Percentiles rank a stretch among this genome's conserved stretches.
These are phyloP conservation scores for Solenodon paradoxus DNA, from an alignment of 2,113 vertebrate genomes.

Conservation along the genomic window DNA sequence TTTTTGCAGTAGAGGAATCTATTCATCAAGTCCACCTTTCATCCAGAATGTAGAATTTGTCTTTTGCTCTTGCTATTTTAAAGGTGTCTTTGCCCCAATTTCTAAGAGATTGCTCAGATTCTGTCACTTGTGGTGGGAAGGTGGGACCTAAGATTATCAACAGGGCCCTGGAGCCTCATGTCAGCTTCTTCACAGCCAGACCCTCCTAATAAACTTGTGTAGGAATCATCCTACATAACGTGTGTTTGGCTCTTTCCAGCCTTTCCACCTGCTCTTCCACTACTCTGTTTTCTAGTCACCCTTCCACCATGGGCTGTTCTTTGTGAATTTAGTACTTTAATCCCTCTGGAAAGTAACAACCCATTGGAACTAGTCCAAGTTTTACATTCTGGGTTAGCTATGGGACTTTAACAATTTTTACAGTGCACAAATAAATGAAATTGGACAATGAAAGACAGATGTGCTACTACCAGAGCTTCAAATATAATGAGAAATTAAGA, in stretches of 20 bases:
- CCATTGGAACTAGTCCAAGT: neutral
- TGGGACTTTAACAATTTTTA: slow-evolving; percentile 21
- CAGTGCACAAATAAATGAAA: neutral
- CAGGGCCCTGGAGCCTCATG: neutral
- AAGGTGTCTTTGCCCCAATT: neutral
- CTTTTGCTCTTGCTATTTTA: neutral
- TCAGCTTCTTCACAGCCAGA: neutral
- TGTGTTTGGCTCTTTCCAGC: neutral
- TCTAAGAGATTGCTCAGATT: neutral
- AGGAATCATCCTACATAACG: neutral
- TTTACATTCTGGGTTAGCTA: neutral
- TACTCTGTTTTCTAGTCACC: neutral
- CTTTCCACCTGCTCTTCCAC: neutral
- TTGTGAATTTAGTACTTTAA: neutral
- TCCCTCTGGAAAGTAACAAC: slow-evolving; percentile 19
- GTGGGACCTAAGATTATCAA: neutral
- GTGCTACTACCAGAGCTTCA: neutral
- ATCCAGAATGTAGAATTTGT: neutral
- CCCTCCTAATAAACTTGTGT: neutral
- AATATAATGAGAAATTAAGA: neutral
- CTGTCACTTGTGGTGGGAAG: neutral
- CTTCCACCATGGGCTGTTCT: neutral
- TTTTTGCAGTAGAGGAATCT: neutral
- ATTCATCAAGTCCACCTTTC: neutral
- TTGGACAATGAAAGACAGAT: neutral